A percentile compares a stretch with the other conserved stretches of the same genome.
Evolutionary conservation across 1,140 invertebrate species (phyloP).

Genomic region (Pomphorhynchus laevis): DNA sequence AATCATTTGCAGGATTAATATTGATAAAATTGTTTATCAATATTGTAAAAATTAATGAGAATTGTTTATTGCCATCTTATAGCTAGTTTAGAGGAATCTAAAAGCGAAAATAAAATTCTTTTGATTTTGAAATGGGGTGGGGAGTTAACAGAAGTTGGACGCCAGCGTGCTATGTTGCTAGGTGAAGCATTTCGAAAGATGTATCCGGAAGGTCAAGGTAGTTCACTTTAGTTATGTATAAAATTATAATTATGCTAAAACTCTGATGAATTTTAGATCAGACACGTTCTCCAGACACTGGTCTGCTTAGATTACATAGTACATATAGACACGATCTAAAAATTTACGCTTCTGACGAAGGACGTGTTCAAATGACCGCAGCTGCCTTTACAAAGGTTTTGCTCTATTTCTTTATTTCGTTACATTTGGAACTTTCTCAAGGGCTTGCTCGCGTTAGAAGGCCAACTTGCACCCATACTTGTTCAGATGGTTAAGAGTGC

Average conservation of each 20-base stretch:
- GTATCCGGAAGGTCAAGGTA: no score
- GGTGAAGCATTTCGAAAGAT: no score
- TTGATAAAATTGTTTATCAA: no score
- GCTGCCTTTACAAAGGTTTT: slow-evolving; percentile 75
- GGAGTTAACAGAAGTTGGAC: slow-evolving; percentile 67
- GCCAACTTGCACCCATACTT: slow-evolving; percentile 80
- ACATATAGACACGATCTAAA: slow-evolving; percentile 94
- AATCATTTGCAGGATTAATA: no score
- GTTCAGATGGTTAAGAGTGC: slow-evolving; percentile 99
- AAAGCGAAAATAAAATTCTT: no score
- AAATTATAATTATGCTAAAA: no score
- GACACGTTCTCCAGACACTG: slow-evolving; percentile 47
- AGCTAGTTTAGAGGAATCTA: no score
- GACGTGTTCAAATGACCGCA: slow-evolving; percentile 91
- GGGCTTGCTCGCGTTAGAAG: slow-evolving; percentile 64
- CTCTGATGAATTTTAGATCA: no score
- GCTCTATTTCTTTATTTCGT: background rate
- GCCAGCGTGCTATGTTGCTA: slow-evolving; percentile 63
- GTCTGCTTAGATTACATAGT: slow-evolving; percentile 58
- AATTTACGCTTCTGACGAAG: slow-evolving; percentile 96
- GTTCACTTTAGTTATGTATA: no score
- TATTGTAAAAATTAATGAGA: no score
- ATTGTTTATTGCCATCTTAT: no score
- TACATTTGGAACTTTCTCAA: no score
- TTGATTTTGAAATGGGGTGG: slow-evolving; percentile 96